Evolutionary conservation across 2,888 invertebrate species (phyloP).

Genomic region (Megalurothrips usitatus): DNA sequence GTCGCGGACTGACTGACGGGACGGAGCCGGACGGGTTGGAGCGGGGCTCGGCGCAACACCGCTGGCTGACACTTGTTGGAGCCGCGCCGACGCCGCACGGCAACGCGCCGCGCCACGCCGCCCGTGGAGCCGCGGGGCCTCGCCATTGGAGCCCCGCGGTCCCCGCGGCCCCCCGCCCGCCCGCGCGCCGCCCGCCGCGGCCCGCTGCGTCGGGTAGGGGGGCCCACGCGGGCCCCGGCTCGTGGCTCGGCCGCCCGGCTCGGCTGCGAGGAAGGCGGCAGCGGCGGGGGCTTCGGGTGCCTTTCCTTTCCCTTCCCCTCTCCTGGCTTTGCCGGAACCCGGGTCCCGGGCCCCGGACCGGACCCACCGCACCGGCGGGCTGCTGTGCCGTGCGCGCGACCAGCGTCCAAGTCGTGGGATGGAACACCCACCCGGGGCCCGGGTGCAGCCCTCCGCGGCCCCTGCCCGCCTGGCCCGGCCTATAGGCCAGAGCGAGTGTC

Average conservation of each 20-base stretch:
- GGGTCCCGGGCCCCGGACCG: too few species aligned
- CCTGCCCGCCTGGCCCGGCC: too few species aligned
- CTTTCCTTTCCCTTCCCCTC: too few species aligned
- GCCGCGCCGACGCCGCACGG: conserved; percentile 5
- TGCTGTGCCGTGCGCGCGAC: too few species aligned
- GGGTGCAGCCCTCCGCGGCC: too few species aligned
- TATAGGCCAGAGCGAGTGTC: too few species aligned
- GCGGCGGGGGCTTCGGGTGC: too few species aligned
- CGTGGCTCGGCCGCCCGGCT: not conserved
- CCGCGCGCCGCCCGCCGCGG: conserved; percentile 32
- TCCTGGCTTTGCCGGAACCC: too few species aligned
- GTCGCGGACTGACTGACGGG: conserved; percentile 16
- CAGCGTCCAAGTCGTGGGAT: too few species aligned
- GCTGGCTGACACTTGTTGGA: conserved; percentile 22
- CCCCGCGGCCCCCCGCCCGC: conserved; percentile 32
- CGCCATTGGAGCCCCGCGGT: conserved; percentile 33
- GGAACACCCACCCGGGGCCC: too few species aligned
- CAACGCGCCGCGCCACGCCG: not conserved
- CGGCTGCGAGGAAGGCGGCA: not conserved
- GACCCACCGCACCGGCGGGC: too few species aligned
- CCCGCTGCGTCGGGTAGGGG: not conserved
- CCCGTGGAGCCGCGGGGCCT: conserved; percentile 27
- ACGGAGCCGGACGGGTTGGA: conserved; percentile 17
- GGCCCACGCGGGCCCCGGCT: conserved; percentile 34
- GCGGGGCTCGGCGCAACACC: conserved; percentile 34